Percentiles rank a stretch among this genome's conserved stretches.
Conservation (phyloP, 2,797 vertebrate species). For the Dicrostonyx torquatus region DNA sequence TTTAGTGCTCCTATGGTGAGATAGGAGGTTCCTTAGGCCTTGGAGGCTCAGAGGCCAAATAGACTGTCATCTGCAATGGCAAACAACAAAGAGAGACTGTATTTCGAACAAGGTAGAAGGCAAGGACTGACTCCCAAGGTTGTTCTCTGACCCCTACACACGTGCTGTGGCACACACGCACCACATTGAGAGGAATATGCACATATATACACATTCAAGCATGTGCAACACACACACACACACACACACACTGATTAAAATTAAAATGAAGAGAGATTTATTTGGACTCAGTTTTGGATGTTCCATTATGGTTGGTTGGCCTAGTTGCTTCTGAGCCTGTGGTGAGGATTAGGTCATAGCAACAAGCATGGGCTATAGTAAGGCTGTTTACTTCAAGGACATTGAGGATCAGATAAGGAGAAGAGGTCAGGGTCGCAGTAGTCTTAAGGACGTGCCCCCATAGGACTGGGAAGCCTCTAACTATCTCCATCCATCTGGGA, state of each 20-base stretch:
- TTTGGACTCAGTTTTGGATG: neutral
- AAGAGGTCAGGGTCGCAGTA: no score
- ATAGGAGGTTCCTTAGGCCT: neutral
- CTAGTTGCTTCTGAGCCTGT: neutral
- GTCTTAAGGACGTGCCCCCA: neutral
- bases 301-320: neutral
- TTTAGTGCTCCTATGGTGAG: neutral
- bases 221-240: neutral
- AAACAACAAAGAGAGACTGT: neutral
- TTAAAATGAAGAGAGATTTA: neutral
- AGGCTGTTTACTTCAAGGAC: neutral
- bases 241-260: neutral
- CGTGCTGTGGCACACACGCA: neutral
- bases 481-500: neutral
- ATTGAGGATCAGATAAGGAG: neutral
- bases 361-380: neutral
- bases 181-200: neutral
- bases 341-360: neutral
- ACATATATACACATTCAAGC: neutral
- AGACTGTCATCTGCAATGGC: neutral
- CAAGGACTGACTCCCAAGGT: neutral
- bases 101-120: neutral
- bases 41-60: neutral
- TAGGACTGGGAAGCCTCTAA: neutral
- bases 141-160: neutral